A percentile compares a stretch with the other conserved stretches of the same genome.
Evolutionary conservation across 2,888 invertebrate species (phyloP).

Genomic region (Cryptus viduatorius): DNA sequence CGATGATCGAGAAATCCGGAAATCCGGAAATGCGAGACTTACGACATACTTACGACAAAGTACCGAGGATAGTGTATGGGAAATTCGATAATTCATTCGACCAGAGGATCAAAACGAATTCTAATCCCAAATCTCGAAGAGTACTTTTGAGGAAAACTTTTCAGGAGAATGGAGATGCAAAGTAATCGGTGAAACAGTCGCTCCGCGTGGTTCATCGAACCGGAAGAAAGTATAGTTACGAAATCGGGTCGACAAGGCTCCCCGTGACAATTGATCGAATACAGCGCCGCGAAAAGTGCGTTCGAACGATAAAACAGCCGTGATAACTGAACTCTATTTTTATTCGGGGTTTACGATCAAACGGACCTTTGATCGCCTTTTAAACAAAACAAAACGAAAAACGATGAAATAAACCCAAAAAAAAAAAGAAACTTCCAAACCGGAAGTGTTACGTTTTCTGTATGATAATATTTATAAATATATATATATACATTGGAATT

Average conservation of each 20-base stretch:
- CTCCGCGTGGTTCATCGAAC: background rate
- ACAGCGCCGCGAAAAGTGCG: background rate
- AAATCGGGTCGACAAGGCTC: slow-evolving; percentile 11
- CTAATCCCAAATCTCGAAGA: background rate
- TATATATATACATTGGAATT: slow-evolving; percentile 72
- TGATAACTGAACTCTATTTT: slow-evolving; percentile 57
- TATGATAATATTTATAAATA: slow-evolving; percentile 82
- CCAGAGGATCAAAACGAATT: background rate
- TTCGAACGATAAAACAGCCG: slow-evolving; percentile 28
- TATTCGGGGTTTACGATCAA: slow-evolving; percentile 29
- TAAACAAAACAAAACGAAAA: slow-evolving; percentile 20
- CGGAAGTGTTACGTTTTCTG: slow-evolving; percentile 82
- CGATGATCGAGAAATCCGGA: background rate
- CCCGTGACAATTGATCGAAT: slow-evolving; percentile 7
- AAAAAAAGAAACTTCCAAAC: slow-evolving; percentile 49
- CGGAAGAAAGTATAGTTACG: slow-evolving; percentile 6
- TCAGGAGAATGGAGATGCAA: background rate
- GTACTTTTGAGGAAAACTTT: background rate
- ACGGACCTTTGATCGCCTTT: background rate
- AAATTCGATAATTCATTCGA: background rate
- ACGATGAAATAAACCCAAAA: slow-evolving; percentile 1
- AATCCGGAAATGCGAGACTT: background rate
- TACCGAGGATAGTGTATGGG: background rate
- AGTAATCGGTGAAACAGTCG: slow-evolving; percentile 1
- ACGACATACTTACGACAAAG: background rate